Percentiles rank a stretch among this genome's conserved stretches.
These are phyloP conservation scores for Beaufortia kweichowensis DNA, from an alignment of 2,113 vertebrate genomes.

Conservation along the genomic window DNA sequence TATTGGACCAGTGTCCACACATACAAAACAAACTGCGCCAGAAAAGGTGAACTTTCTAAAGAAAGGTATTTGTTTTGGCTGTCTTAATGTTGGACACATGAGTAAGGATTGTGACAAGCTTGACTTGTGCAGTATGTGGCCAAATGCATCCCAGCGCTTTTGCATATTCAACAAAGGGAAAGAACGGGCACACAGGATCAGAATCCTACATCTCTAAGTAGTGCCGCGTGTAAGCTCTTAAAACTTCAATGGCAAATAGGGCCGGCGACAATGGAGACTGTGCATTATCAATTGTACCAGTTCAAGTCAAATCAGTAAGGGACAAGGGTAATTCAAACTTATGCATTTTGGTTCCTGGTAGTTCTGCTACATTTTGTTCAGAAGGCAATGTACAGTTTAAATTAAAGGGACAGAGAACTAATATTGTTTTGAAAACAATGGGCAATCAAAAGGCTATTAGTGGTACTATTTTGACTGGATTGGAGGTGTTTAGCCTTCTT, in stretches of 20 bases:
- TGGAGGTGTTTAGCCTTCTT: background rate
- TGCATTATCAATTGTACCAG: conserved; percentile 25
- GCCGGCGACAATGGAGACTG: conserved; percentile 9
- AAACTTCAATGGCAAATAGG: conserved; percentile 33
- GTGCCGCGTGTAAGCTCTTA: background rate
- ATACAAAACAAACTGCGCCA: background rate
- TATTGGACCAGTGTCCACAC: conserved; percentile 5
- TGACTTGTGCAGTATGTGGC: background rate
- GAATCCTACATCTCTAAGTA: background rate
- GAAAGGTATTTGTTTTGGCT: conserved; percentile 31
- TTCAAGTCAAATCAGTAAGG: conserved; percentile 30
- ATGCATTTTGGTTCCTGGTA: conserved; percentile 35
- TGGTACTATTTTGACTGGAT: background rate
- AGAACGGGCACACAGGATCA: background rate
- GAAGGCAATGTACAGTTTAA: conserved; percentile 6
- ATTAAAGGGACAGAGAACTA: background rate
- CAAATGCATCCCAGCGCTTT: background rate
- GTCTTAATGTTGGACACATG: conserved; percentile 14
- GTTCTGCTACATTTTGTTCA: conserved; percentile 28
- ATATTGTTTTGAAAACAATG: background rate
- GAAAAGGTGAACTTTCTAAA: conserved; percentile 4
- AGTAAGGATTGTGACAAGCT: conserved; percentile 9
- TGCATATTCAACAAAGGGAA: background rate
- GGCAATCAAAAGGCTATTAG: background rate
- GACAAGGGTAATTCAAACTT: conserved; percentile 25